Evolutionary conservation across 2,113 vertebrate species (phyloP).

Genomic region (Dolichotis patagonum): DNA sequence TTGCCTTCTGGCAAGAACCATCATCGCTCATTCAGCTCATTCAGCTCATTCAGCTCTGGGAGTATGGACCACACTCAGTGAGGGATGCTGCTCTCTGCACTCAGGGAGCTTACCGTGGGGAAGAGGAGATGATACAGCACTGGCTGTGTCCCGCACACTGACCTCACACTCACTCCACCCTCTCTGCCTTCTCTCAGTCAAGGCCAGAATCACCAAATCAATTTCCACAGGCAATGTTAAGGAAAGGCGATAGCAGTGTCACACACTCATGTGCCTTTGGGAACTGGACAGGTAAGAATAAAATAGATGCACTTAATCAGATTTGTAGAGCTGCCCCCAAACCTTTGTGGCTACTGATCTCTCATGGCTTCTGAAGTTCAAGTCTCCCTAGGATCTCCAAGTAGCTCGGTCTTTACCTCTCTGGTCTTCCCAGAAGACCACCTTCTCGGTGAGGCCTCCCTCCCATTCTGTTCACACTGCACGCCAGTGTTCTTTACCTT

Average conservation of each 20-base stretch:
- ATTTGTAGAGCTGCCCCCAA: neutral
- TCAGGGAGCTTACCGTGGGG: neutral
- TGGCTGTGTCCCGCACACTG: no score
- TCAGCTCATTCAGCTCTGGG: no score
- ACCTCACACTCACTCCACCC: neutral
- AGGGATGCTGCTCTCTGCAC: neutral
- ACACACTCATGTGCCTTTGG: neutral
- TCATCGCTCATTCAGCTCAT: accelerated
- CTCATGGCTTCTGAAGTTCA: neutral
- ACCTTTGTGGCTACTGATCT: no score
- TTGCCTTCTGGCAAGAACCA: accelerated
- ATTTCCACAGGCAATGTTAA: neutral
- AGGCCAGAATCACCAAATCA: neutral
- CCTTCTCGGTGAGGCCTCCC: neutral
- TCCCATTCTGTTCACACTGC: neutral
- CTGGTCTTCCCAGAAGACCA: neutral
- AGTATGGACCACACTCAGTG: neutral
- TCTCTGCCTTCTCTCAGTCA: neutral
- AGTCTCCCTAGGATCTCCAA: accelerated
- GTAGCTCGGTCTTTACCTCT: neutral
- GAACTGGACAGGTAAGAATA: neutral
- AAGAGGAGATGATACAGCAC: neutral
- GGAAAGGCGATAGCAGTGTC: neutral
- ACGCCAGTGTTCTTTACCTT: neutral
- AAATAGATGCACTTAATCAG: neutral